Evolutionary conservation across 2,797 vertebrate genomes (phyloP), one percentile per base, ranked within the genome.

Genomic region (Galagoides demidoff): DNA sequence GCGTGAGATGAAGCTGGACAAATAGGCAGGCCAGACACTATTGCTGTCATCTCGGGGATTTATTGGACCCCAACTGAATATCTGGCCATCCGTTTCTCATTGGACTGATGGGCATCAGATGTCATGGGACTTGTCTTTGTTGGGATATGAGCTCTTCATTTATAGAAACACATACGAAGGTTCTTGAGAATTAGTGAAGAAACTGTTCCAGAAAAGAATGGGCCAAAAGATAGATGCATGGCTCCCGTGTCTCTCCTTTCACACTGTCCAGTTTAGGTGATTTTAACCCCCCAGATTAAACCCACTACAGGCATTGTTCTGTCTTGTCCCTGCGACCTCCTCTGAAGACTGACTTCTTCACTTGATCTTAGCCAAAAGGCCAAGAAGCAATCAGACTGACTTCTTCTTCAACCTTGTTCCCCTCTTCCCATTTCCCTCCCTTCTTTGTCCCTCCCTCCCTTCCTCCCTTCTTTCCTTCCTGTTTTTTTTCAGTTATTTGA

Each of bases 181-280:
- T 95, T 68, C 85, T 83, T 16, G 71, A 78, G 37, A 79, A 89
- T 45, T 59, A 85, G 82, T 2, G 74, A 71, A 95, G 93, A 89
- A 85, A 82, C 7, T 10, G 19, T 66, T 74, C 77, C 52, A 85
- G 74, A 20, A 74, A 63, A 55, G 49, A 57, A 4, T 17, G 9
- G 45, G 90, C n/a, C 20, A 27, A 77, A 55, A 92, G 45, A 78
- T 6, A 64, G 83, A 95, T 23, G 17, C 10, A 20, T 49, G 63
- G 68, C 23, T 39, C 3, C 3, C 64, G 5, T 13, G 25, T 95
- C 37, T 84, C 64, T 55, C 20, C 78, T n/a, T 86, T 71, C n/a
- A 59, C 20, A 2, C 13, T 57, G n/a, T 73, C 31, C 20, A 63
- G 17, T 55, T 92, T 59, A 71, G 81, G 61, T 55, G 81, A 71